phyloP scores from a whole-genome alignment of 1,140 invertebrate genomes.

The Panulirus ornatus region DNA sequence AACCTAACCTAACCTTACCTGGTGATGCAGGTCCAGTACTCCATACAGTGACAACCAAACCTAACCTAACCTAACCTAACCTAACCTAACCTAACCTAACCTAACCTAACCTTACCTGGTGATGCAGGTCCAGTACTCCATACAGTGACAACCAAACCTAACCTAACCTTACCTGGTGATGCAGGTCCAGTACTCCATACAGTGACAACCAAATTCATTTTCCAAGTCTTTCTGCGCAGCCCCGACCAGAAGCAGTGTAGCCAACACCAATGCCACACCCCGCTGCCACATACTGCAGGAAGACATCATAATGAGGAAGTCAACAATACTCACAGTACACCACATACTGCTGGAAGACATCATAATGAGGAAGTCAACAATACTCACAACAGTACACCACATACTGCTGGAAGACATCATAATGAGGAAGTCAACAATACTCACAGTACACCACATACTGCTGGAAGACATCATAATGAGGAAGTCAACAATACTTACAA shows the following conservation, averaged over 20 bases:
- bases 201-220: conserved; percentile 77
- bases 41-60: conserved; percentile 79
- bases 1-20: conserved; percentile 71
- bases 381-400: no score
- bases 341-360: no score
- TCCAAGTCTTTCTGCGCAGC: conserved; percentile 35
- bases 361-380: no score
- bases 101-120: conserved; percentile 75
- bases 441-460: no score
- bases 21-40: conserved; percentile 79
- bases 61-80: no score
- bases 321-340: no score
- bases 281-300: conserved; percentile 1
- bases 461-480: no score
- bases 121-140: conserved; percentile 80
- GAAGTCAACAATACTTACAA: no score
- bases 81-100: background rate
- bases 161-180: conserved; percentile 77
- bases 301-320: no score
- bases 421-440: no score
- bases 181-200: conserved; percentile 80
- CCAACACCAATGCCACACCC: background rate
- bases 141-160: conserved; percentile 78
- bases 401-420: no score
- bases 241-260: background rate